phyloP scores from a whole-genome alignment of 2,888 invertebrate species.

The Synergus laeviventris region DNA sequence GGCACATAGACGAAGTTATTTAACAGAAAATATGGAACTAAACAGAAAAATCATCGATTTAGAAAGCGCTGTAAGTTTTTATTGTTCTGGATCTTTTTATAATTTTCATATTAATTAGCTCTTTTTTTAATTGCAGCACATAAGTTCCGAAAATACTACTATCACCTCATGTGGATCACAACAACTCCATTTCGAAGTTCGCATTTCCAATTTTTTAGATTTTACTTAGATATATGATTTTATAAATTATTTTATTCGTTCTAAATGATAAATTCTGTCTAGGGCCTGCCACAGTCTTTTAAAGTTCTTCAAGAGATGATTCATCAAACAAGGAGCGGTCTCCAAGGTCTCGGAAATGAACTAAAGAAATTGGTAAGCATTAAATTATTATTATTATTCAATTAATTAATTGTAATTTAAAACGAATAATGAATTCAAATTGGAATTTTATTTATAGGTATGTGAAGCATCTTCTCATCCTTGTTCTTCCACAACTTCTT shows the following conservation, averaged over 20 bases:
- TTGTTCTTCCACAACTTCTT: conserved; percentile 48
- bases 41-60: conserved; percentile 62
- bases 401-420: neutral
- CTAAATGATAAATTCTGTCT: conserved; percentile 28
- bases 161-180: conserved; percentile 34
- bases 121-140: conserved; percentile 13
- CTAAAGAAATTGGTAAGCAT: conserved; percentile 59
- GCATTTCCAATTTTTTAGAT: neutral
- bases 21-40: conserved; percentile 57
- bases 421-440: neutral
- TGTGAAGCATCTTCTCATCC: conserved; percentile 52
- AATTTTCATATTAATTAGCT: conserved; percentile 1
- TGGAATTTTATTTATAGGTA: conserved; percentile 53
- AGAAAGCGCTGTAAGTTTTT: conserved; percentile 61
- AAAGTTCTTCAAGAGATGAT: conserved; percentile 63
- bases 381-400: neutral
- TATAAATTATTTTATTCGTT: neutral
- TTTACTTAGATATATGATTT: neutral
- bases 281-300: conserved; percentile 62
- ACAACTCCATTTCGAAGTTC: conserved; percentile 4
- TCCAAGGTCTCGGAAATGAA: conserved; percentile 60
- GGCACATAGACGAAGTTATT: conserved; percentile 56
- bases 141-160: neutral
- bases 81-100: conserved; percentile 41
- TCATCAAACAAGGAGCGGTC: conserved; percentile 58